These are phyloP conservation scores for Vanessa tameamea DNA, from an alignment of 1,140 invertebrate species.

Conservation along the genomic window DNA sequence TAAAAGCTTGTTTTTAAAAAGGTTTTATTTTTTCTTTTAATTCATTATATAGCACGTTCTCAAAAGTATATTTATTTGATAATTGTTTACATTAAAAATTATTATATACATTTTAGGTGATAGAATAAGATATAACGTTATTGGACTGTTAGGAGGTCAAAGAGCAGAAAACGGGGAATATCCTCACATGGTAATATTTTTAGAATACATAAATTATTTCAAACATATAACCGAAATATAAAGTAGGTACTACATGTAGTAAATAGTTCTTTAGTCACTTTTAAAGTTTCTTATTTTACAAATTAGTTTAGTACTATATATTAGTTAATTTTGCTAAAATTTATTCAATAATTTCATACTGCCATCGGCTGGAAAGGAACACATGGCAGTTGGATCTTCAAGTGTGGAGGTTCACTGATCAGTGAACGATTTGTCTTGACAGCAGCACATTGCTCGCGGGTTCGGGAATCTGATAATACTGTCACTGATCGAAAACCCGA, in stretches of 20 bases:
- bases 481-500: constrained; percentile 30
- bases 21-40: no score
- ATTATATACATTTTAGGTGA: constrained; percentile 7
- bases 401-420: constrained; percentile 39
- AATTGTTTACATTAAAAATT: not conserved
- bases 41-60: no score
- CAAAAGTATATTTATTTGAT: no score
- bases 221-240: no score
- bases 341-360: constrained; percentile 25
- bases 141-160: not conserved
- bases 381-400: constrained; percentile 33
- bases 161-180: constrained; percentile 2
- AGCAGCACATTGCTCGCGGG: constrained; percentile 37
- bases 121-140: not conserved
- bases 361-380: constrained; percentile 36
- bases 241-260: no score
- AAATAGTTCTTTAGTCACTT: no score
- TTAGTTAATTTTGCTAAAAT: not conserved
- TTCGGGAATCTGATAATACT: constrained; percentile 20
- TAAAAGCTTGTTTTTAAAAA: no score
- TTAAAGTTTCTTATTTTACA: no score
- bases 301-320: no score
- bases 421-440: constrained; percentile 40
- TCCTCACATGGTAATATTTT: constrained; percentile 14
- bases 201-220: no score